phyloP scores from a whole-genome alignment of 2,888 invertebrate species.

The Gryllus longicercus region DNA sequence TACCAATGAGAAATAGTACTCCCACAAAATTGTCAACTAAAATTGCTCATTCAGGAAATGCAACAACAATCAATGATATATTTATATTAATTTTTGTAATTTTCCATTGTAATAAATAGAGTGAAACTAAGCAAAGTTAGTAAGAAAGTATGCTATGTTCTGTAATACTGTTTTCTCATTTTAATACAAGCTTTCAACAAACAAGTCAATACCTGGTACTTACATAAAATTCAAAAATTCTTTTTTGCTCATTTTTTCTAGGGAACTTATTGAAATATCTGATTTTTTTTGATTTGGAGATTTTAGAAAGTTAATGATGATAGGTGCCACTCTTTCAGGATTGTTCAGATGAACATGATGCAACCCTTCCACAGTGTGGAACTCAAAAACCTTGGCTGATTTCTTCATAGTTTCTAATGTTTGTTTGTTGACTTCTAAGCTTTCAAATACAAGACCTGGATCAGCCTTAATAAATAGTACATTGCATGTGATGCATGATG shows the following conservation, averaged over 20 bases:
- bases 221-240: too few relatives aligned
- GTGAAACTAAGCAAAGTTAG: too few relatives aligned
- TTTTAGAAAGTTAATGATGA: slow-evolving; percentile 40
- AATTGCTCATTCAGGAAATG: too few relatives aligned
- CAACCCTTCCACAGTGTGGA: slow-evolving; percentile 39
- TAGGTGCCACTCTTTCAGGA: slow-evolving; percentile 39
- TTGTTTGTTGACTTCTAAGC: slow-evolving; percentile 37
- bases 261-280: neutral
- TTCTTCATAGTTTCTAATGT: slow-evolving; percentile 37
- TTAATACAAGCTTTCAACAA: too few relatives aligned
- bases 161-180: too few relatives aligned
- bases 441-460: slow-evolving; percentile 40
- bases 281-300: neutral
- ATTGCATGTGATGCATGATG: slow-evolving; percentile 41
- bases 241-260: neutral
- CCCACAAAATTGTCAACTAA: too few relatives aligned
- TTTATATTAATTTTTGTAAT: too few relatives aligned
- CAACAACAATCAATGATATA: too few relatives aligned
- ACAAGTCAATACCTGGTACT: too few relatives aligned
- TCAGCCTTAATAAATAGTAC: slow-evolving; percentile 42
- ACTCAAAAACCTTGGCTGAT: slow-evolving; percentile 38
- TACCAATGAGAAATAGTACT: too few relatives aligned
- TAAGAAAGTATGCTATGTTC: too few relatives aligned
- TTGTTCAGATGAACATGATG: slow-evolving; percentile 43
- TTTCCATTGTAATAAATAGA: too few relatives aligned